phyloP scores from a whole-genome alignment of 2,888 invertebrate species.

The Ectobius pallidus region DNA sequence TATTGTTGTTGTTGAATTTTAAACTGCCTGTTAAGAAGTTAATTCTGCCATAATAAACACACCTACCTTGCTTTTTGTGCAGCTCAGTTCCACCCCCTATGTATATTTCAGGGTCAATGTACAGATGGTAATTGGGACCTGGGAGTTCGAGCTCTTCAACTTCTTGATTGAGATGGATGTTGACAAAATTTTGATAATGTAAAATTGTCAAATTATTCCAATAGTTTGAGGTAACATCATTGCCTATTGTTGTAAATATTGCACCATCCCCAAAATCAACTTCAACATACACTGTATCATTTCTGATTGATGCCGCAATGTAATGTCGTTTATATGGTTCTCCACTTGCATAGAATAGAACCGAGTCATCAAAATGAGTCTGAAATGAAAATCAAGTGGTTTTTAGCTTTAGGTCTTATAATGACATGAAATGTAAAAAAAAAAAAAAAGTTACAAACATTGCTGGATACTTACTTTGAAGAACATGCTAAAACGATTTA shows the following conservation, averaged over 20 bases:
- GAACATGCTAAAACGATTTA: slow-evolving; percentile 84
- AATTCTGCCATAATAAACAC: too few relatives aligned
- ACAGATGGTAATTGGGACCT: slow-evolving; percentile 72
- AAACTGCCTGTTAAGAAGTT: too few relatives aligned
- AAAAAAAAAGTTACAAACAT: not conserved
- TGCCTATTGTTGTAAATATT: slow-evolving; percentile 69
- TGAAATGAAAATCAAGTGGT: slow-evolving; percentile 56
- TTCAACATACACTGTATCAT: slow-evolving; percentile 83
- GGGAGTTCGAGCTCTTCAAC: slow-evolving; percentile 73
- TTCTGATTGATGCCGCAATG: slow-evolving; percentile 84
- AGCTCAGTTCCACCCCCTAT: slow-evolving; percentile 88
- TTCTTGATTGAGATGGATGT: slow-evolving; percentile 77
- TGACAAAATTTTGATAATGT: slow-evolving; percentile 75
- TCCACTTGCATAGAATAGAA: slow-evolving; percentile 90
- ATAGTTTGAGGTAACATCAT: slow-evolving; percentile 72
- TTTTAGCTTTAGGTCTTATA: not conserved
- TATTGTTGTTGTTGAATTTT: too few relatives aligned
- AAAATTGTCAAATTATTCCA: slow-evolving; percentile 92
- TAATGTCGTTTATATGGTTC: slow-evolving; percentile 90
- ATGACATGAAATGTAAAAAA: not conserved
- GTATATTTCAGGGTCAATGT: slow-evolving; percentile 93
- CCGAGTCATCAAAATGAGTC: slow-evolving; percentile 91
- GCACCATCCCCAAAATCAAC: slow-evolving; percentile 86
- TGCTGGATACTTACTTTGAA: slow-evolving; percentile 70
- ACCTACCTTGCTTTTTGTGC: slow-evolving; percentile 73